phyloP scores from a whole-genome alignment of 2,113 vertebrate genomes.

The Monopterus albus region DNA sequence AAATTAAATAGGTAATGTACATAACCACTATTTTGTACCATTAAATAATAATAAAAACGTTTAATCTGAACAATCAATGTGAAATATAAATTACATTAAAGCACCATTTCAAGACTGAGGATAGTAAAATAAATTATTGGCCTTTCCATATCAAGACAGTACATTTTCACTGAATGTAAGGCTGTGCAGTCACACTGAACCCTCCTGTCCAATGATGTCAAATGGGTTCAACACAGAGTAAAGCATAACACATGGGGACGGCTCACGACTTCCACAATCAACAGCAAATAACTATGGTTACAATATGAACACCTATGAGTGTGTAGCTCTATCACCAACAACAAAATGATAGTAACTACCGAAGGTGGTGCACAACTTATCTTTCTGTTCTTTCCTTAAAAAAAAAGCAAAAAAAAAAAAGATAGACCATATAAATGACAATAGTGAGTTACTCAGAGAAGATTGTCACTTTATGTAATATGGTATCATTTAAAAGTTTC shows the following conservation, averaged over 20 bases:
- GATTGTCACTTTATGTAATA: slow-evolving; percentile 57
- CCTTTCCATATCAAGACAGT: slow-evolving; percentile 71
- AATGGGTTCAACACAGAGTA: slow-evolving; percentile 33
- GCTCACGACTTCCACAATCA: slow-evolving; percentile 29
- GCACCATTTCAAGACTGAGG: slow-evolving; percentile 84
- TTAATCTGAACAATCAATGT: slow-evolving; percentile 77
- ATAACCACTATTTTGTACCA: slow-evolving; percentile 61
- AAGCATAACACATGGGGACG: slow-evolving; percentile 20
- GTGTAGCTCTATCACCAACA: slow-evolving; percentile 24
- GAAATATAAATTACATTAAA: slow-evolving; percentile 84
- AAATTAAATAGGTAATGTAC: slow-evolving; percentile 77
- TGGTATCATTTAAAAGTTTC: slow-evolving; percentile 1
- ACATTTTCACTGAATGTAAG: slow-evolving; percentile 61
- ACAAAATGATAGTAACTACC: slow-evolving; percentile 19
- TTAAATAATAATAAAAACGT: slow-evolving; percentile 75
- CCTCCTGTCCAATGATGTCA: slow-evolving; percentile 16
- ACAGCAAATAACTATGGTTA: slow-evolving; percentile 50
- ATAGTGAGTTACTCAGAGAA: slow-evolving; percentile 25
- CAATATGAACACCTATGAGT: slow-evolving; percentile 45
- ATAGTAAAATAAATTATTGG: slow-evolving; percentile 85
- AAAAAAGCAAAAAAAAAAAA: background rate
- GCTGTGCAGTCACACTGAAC: slow-evolving; percentile 50
- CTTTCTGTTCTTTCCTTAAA: slow-evolving; percentile 13
- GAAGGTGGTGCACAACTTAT: slow-evolving; percentile 11
- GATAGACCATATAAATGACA: slow-evolving; percentile 7